Percentiles rank a stretch among this genome's conserved stretches.
phyloP scores from a whole-genome alignment of 2,797 vertebrate genomes.

The Todus mexicanus region DNA sequence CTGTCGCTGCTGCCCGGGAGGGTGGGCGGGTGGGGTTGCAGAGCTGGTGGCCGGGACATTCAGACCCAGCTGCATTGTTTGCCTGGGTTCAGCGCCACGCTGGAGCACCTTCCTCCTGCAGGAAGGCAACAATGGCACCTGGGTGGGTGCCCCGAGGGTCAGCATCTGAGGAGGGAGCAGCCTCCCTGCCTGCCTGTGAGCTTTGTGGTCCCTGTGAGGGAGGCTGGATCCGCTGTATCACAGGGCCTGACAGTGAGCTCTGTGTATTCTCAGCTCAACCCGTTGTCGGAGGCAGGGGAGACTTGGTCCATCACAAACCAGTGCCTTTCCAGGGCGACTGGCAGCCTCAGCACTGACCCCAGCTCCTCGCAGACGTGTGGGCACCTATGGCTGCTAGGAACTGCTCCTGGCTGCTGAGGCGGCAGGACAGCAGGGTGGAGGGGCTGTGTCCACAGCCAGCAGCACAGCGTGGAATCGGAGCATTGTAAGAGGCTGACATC shows the following conservation, averaged over 20 bases:
- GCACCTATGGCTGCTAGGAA: neutral
- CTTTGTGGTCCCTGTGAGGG: neutral
- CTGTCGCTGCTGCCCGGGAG: neutral
- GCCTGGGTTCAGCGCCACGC: accelerated
- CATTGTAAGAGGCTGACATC: neutral
- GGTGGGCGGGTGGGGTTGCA: neutral
- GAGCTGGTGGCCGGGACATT: neutral
- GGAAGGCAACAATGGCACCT: neutral
- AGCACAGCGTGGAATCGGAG: neutral
- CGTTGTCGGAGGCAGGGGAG: neutral
- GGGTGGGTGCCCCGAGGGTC: neutral
- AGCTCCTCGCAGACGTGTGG: accelerated
- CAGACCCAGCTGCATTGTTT: neutral
- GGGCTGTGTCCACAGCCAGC: neutral
- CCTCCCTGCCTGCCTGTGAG: neutral
- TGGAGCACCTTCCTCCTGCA: neutral
- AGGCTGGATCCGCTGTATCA: neutral
- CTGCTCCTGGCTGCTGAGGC: neutral
- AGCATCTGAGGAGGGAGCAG: neutral
- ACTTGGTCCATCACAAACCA: neutral
- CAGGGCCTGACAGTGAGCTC: neutral
- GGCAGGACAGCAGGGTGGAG: neutral
- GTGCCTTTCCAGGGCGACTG: neutral
- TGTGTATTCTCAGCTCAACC: neutral
- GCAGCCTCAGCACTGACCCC: neutral